Evolutionary conservation across 1,140 invertebrate genomes (phyloP).

Genomic region (Drosophila cardini): DNA sequence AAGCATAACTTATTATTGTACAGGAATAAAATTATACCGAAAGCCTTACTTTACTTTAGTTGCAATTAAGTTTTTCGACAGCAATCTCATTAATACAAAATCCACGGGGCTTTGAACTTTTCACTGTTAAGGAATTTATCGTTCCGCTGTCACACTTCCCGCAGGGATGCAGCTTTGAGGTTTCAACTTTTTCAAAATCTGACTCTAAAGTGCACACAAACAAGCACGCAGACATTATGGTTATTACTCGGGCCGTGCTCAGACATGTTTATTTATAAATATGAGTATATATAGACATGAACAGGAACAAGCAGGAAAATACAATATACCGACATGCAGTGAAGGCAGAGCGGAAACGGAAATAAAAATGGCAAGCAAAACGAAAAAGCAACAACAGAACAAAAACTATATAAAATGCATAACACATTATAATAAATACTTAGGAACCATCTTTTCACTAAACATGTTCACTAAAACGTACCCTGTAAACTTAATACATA

Average conservation of each 20-base stretch:
- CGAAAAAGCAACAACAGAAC: slow-evolving; percentile 7
- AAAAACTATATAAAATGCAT: slow-evolving; percentile 30
- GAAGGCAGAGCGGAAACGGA: slow-evolving; percentile 31
- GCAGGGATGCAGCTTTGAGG: slow-evolving; percentile 4
- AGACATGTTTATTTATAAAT: slow-evolving; percentile 72
- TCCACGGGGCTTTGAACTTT: slow-evolving; percentile 27
- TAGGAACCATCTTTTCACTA: background rate
- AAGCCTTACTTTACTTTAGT: slow-evolving; percentile 1
- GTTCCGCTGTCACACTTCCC: background rate
- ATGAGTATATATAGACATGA: slow-evolving; percentile 25
- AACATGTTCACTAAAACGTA: background rate
- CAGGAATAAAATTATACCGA: too few relatives aligned
- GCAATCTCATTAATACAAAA: slow-evolving; percentile 19
- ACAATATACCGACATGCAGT: background rate
- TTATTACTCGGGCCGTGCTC: slow-evolving; percentile 56
- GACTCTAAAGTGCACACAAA: slow-evolving; percentile 54
- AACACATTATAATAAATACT: slow-evolving; percentile 12
- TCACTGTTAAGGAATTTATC: slow-evolving; percentile 3
- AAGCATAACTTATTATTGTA: too few relatives aligned
- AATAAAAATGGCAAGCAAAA: slow-evolving; percentile 34
- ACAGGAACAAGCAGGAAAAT: background rate
- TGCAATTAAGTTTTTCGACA: slow-evolving; percentile 8
- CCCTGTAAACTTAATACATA: slow-evolving; percentile 3
- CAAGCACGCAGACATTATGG: slow-evolving; percentile 59
- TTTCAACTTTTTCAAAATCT: slow-evolving; percentile 48